Evolutionary conservation across 2,888 invertebrate species (phyloP).

Genomic region (Lasioglossum lativentre): DNA sequence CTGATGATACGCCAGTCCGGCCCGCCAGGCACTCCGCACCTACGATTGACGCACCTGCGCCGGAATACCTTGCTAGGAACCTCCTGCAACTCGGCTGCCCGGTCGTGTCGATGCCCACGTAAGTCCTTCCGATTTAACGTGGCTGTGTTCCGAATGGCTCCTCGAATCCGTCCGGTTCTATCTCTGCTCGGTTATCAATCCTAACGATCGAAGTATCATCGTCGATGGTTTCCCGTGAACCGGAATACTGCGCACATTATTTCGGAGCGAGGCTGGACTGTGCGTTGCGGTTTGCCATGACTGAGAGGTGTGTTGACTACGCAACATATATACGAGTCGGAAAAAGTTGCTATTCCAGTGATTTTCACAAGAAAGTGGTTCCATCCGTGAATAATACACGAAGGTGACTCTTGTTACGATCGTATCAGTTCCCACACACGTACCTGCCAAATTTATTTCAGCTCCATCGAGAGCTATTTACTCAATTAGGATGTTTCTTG

Average conservation of each 20-base stretch:
- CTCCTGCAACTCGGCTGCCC: slow-evolving; percentile 82
- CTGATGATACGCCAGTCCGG: slow-evolving; percentile 52
- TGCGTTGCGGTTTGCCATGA: slow-evolving; percentile 14
- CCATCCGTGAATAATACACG: not conserved
- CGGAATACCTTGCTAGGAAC: slow-evolving; percentile 80
- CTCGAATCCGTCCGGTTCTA: not conserved
- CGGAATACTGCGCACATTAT: slow-evolving; percentile 24
- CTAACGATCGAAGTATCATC: not conserved
- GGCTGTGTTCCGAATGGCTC: not conserved
- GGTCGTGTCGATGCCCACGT: slow-evolving; percentile 80
- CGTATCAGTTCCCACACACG: not conserved
- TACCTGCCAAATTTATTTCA: not conserved
- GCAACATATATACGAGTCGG: not conserved
- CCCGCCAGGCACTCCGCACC: slow-evolving; percentile 76
- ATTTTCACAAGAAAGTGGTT: slow-evolving; percentile 6
- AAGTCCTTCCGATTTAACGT: slow-evolving; percentile 64
- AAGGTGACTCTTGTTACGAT: slow-evolving; percentile 1
- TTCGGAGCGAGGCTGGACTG: slow-evolving; percentile 17
- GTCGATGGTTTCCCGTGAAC: not conserved
- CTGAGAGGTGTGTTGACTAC: slow-evolving; percentile 41
- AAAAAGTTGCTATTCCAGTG: not conserved
- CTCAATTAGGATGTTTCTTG: not conserved
- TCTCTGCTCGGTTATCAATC: not conserved
- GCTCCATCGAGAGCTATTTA: not conserved
- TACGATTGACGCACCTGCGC: slow-evolving; percentile 77